Base-by-base conservation (phyloP, 53 echinoderm and acorn worm genomes). In the Arbacia lixula region DNA sequence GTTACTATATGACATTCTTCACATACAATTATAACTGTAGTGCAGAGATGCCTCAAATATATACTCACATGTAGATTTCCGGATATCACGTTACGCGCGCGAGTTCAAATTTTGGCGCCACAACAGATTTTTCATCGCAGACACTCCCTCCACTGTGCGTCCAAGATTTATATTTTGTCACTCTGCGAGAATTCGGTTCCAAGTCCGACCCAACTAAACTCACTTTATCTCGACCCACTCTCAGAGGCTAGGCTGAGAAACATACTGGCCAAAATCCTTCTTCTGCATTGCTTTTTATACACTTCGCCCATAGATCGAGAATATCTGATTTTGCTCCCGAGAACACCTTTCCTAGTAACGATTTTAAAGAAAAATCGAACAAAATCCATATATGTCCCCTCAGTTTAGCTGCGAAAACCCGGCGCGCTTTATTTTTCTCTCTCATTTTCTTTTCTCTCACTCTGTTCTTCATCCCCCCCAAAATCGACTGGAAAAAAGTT, bases 301-400 rank as follows among this genome's bases (percentile, higher is more conserved):
- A 63, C 82, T 29, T 46, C 82, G 33, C 77, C 26, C 57, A 77
- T 81, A 63, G 64, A 63, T 63, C 43, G 46, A 4, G 20, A 37
- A 26, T 81, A 81, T 81, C 63, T 81, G 82, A 81, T 81, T 81
- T 81, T 3, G 82, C 64, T 64, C 42, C 5, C 62, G 62, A 81
- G 82, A 81, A 81, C 82, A 81, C 82, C 82, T 81, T 81, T 63
- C 27, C 62, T 12, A 27, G 82, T 81, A 81, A 81, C 82, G 82
- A 81, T 81, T 81, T 81, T 81, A 81, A 81, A 81, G 82, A 81
- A 81, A 81, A 81, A 81, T 81, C 82, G 82, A 81, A 81, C 17
- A 30, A 43, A 81, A 81, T 81, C 82, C 64, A 81, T 81, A 81
- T 64, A 42, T 81, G 82, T 81, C 82, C 82, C 64, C 82, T 81